phyloP scores from a whole-genome alignment of 2,888 invertebrate species.

The Drosophila vallismaia region DNA sequence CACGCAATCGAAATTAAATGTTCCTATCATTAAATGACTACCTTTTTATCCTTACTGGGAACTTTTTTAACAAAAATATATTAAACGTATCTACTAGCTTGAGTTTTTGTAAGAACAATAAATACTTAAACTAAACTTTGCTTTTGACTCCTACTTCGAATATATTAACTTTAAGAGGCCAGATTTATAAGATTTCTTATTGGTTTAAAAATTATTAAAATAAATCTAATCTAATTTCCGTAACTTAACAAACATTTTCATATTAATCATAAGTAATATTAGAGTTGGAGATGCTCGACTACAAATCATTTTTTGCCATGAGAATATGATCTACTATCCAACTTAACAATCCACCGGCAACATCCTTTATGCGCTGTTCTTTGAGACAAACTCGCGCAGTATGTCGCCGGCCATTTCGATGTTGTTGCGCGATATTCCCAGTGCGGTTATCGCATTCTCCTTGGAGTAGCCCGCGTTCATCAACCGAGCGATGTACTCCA shows the following conservation, averaged over 20 bases:
- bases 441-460: conserved; percentile 94
- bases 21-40: background rate
- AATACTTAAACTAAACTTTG: background rate
- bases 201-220: background rate
- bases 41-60: background rate
- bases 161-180: background rate
- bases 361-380: conserved; percentile 83
- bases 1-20: background rate
- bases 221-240: conserved; percentile 1
- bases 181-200: background rate
- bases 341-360: conserved; percentile 18
- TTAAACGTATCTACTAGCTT: background rate
- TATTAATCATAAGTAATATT: background rate
- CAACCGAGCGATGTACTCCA: conserved; percentile 94
- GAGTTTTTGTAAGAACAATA: background rate
- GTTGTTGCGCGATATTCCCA: conserved; percentile 96
- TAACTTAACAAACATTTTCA: background rate
- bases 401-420: conserved; percentile 98
- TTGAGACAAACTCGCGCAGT: conserved; percentile 93
- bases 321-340: conserved; percentile 1
- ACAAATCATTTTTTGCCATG: background rate
- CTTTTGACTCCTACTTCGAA: background rate
- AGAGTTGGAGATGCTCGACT: conserved; percentile 30
- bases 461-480: conserved; percentile 96
- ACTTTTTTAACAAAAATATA: conserved; percentile 1